Evolutionary conservation across 2,113 vertebrate species (phyloP), one percentile per base, ranked within the genome.

Genomic region (Ploceus nigricollis): DNA sequence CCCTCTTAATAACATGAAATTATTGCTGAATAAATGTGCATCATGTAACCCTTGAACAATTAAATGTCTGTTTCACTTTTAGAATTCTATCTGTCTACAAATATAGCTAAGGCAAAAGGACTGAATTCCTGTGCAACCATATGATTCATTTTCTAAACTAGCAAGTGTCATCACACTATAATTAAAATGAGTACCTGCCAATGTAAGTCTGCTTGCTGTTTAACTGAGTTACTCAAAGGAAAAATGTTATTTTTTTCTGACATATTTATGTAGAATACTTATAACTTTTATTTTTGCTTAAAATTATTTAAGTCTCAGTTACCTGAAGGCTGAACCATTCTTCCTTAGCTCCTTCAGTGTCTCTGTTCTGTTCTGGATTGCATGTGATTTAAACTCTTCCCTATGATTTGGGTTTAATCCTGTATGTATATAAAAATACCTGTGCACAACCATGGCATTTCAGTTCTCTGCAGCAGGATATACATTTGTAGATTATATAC

Each of bases 181-280:
- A 97, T 98, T 97, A 95, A 97, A 96, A 96, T 96, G 93, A 97
- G 82, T 96, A 95, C 91, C 93, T 94, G 89, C 76, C 93, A 96
- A 17, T 94, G 54, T 47, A 88, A 93, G 82, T 87, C 83, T 95
- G 76, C 66, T 94, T 94, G 60, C 64, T 94, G 76, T 85, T 90
- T 81, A 73, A 70, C 78, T 91, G 82, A 96, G 68, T 71, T 93
- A 70, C 28, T 51, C 80, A 85, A 63, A 76, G 82, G 60, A 83
- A 94, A 94, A 90, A 70, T 42, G 7, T 22, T 47, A 5, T 71
- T 82, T 91, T 92, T 92, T 82, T 44, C 51, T 85, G 73, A 75
- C 27, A 87, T 82, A 47, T 86, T 44, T 75, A 31, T 85, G n/a
- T 69, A 35, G 11, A 83, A 53, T 71, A 54, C 48, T 57, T 63